Conservation (phyloP, 2,113 vertebrate genomes). For the Fregetta grallaria region DNA sequence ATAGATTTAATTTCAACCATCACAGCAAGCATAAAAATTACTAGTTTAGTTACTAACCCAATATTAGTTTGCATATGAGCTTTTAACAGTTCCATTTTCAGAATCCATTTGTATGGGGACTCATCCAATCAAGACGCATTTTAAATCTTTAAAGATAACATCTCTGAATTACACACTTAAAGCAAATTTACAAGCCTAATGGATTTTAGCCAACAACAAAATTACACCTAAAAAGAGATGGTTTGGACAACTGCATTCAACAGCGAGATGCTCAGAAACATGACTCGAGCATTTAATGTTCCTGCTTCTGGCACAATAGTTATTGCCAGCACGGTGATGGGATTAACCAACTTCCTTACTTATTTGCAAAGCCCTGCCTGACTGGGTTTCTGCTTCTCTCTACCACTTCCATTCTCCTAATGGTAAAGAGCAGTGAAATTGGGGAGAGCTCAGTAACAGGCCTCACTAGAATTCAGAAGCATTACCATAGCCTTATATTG, state of each 20-base stretch:
- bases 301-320: background rate
- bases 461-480: background rate
- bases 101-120: background rate
- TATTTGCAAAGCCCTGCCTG: background rate
- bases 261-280: fast-evolving
- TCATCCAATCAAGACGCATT: background rate
- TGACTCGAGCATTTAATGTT: background rate
- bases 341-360: background rate
- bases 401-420: background rate
- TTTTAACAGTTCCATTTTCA: background rate
- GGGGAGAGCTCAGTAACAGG: background rate
- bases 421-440: background rate
- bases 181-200: background rate
- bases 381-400: background rate
- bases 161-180: background rate
- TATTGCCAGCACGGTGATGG: background rate
- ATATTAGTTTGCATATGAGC: background rate
- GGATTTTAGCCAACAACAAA: background rate
- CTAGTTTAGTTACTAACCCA: background rate
- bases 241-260: background rate
- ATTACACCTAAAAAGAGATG: background rate
- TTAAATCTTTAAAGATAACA: background rate
- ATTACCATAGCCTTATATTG: background rate
- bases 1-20: background rate
- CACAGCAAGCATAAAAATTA: background rate